These are phyloP conservation scores for Apotomis betuletana DNA, from an alignment of 2,888 invertebrate species.

Conservation along the genomic window DNA sequence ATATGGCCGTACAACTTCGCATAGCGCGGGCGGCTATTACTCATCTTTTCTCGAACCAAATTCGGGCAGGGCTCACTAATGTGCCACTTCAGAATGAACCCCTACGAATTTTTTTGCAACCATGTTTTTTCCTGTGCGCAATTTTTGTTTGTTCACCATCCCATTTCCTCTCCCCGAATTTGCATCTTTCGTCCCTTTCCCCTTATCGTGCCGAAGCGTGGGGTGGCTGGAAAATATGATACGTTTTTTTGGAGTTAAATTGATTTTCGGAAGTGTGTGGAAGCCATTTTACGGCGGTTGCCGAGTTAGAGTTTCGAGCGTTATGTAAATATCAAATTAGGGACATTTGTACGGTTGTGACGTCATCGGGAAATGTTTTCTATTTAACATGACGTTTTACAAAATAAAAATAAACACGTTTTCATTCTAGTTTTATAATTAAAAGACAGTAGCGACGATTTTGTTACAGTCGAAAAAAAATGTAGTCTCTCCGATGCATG, in stretches of 20 bases:
- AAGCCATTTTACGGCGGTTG: conserved; percentile 72
- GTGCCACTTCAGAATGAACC: conserved; percentile 77
- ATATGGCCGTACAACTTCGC: conserved; percentile 57
- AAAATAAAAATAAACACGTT: no score
- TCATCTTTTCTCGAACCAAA: conserved; percentile 77
- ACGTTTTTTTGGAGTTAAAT: conserved; percentile 80
- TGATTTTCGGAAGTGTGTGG: conserved; percentile 79
- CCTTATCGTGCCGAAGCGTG: conserved; percentile 67
- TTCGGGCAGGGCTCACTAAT: conserved; percentile 74
- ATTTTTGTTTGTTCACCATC: conserved; percentile 72
- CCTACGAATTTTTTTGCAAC: conserved; percentile 76
- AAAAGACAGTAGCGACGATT: no score
- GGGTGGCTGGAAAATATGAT: conserved; percentile 82
- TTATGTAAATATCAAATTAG: conserved; percentile 31
- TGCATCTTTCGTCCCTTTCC: conserved; percentile 55
- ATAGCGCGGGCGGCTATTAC: conserved; percentile 66
- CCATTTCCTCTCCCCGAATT: conserved; percentile 46
- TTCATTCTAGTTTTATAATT: no score
- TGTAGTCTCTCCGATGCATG: no score
- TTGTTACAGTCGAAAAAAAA: no score
- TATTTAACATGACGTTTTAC: no score
- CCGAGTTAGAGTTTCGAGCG: conserved; percentile 35
- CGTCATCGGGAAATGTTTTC: conserved; percentile 4
- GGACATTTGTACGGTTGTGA: conserved; percentile 10
- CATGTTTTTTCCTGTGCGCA: conserved; percentile 78